Evolutionary conservation across 2,113 vertebrate genomes (phyloP).

Genomic region (Cephalopholis sonnerati): DNA sequence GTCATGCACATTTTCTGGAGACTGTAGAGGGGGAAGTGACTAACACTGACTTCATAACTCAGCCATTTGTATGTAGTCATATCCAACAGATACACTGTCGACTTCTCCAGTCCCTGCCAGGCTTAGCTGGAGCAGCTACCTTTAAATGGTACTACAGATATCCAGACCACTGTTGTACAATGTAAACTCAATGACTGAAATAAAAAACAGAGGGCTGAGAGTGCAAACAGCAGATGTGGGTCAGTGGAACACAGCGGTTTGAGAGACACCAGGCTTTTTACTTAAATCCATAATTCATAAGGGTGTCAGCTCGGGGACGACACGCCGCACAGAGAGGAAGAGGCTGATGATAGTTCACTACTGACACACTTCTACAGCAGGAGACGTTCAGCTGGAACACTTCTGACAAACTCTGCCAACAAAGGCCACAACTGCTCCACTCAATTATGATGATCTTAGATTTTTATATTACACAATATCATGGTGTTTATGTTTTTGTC

Average conservation of each 20-base stretch:
- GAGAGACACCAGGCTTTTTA: conserved; percentile 28
- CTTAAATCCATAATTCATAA: conserved; percentile 63
- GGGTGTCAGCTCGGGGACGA: conserved; percentile 14
- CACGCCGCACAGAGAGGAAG: not conserved
- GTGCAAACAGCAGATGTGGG: conserved; percentile 49
- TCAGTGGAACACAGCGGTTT: conserved; percentile 52
- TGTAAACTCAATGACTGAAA: not conserved
- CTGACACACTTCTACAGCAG: conserved; percentile 13
- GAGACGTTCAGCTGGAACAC: not conserved
- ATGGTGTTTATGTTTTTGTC: too few relatives aligned
- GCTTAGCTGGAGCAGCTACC: not conserved
- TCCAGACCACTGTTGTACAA: not conserved
- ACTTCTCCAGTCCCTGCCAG: not conserved
- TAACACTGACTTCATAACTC: not conserved
- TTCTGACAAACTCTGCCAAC: not conserved
- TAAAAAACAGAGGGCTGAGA: not conserved
- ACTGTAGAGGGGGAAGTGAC: not conserved
- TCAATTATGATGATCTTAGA: too few relatives aligned
- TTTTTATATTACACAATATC: not conserved
- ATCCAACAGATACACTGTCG: not conserved
- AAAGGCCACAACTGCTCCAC: not conserved
- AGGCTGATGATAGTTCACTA: not conserved
- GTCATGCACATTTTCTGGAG: not conserved
- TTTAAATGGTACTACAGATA: not conserved
- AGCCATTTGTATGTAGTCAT: not conserved